phyloP scores from a whole-genome alignment of 2,888 invertebrate genomes.

The Rugalucina vietnamica region DNA sequence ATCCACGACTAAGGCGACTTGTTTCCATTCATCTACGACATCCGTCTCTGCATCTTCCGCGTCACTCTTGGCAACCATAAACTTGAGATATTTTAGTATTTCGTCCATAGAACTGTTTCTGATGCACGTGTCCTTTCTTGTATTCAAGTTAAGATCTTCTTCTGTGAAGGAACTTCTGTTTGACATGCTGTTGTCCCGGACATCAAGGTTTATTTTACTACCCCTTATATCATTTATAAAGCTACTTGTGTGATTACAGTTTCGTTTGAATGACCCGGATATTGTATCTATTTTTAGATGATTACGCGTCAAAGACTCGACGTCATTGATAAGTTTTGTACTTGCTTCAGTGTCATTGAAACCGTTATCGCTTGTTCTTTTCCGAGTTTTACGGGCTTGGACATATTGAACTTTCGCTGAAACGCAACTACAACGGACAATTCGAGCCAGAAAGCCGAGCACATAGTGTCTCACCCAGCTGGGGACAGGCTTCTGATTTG shows the following conservation, averaged over 20 bases:
- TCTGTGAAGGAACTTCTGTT: conserved; percentile 61
- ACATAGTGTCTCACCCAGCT: conserved; percentile 83
- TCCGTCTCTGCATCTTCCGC: conserved; percentile 76
- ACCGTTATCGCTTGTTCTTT: conserved; percentile 9
- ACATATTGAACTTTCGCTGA: conserved; percentile 14
- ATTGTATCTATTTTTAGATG: conserved; percentile 11
- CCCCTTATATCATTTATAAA: conserved; percentile 44
- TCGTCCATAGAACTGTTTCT: conserved; percentile 68
- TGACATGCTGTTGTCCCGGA: conserved; percentile 60
- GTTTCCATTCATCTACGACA: conserved; percentile 81
- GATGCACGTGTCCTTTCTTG: background rate
- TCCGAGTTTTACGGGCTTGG: background rate
- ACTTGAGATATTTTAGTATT: conserved; percentile 76
- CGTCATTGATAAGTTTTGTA: conserved; percentile 39
- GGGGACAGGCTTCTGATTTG: conserved; percentile 84
- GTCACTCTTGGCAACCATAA: conserved; percentile 78
- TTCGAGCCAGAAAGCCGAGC: conserved; percentile 65
- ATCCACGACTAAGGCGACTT: conserved; percentile 80
- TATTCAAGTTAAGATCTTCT: conserved; percentile 15
- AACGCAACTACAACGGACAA: conserved; percentile 68
- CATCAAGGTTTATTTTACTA: conserved; percentile 58
- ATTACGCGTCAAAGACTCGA: background rate
- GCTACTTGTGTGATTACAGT: conserved; percentile 3
- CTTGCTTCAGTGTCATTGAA: conserved; percentile 41
- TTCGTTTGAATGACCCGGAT: background rate